phyloP scores from a whole-genome alignment of 2,797 vertebrate species.

The Malacoctenus gilli region DNA sequence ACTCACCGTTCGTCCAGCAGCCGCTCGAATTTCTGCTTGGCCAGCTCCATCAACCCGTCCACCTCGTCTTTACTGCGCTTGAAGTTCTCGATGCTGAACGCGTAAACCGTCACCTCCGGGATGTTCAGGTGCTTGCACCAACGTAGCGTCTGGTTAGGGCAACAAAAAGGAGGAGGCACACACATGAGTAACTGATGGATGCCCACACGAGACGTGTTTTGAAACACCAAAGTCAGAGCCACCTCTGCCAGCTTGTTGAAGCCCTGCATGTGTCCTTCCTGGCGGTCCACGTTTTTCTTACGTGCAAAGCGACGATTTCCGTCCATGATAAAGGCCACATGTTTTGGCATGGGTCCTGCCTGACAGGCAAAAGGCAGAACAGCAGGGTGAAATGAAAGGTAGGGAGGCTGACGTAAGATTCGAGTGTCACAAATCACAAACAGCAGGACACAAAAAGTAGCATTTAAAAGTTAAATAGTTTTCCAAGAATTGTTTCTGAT shows the following conservation, averaged over 20 bases:
- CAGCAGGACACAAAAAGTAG: too few species aligned
- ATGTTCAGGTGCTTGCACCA: constrained; percentile 97
- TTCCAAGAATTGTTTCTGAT: too few species aligned
- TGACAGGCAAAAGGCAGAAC: constrained; percentile 49
- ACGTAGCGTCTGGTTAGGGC: constrained; percentile 90
- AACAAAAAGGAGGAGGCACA: constrained; percentile 13
- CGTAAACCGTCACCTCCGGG: constrained; percentile 95
- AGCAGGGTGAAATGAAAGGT: too few species aligned
- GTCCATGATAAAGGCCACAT: constrained; percentile 98
- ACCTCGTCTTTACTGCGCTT: constrained; percentile 95
- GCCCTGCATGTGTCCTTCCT: constrained; percentile 94
- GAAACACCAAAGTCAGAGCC: constrained; percentile 1
- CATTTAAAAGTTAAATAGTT: too few species aligned
- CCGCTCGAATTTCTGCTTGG: constrained; percentile 91
- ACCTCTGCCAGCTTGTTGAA: constrained; percentile 98
- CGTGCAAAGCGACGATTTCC: constrained; percentile 96
- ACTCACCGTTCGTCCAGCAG: constrained; percentile 94
- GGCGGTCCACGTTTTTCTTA: constrained; percentile 90
- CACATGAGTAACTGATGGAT: not conserved
- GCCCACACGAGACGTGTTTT: not conserved
- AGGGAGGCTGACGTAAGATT: too few species aligned
- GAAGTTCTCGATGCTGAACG: constrained; percentile 99
- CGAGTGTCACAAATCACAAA: too few species aligned
- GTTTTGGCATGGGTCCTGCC: constrained; percentile 96
- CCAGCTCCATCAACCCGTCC: constrained; percentile 94